Base-by-base conservation (phyloP, 1,140 invertebrate genomes). In the Lordiphosa collinella region DNA sequence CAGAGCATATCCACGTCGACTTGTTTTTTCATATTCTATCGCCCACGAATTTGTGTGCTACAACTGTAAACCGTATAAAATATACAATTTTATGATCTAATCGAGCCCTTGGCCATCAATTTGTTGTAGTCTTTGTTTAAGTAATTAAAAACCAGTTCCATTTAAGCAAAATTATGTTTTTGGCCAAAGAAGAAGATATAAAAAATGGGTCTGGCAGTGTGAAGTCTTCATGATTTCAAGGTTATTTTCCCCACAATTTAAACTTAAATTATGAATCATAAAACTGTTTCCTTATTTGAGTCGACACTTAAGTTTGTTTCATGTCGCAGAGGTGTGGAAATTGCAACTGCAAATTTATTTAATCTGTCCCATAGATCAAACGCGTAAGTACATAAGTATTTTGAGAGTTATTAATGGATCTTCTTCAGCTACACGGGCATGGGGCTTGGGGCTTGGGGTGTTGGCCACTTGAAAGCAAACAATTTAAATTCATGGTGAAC, bases 291-390 rank as follows among this genome's bases (percentile, higher is more conserved):
- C 22, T 51, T 52, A 56, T 48, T 49, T 31, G 31, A 18, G 18
- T 18, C 3, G 4, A 18, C 13, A 32, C 47, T 36, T 37, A n/a
- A 37, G 14, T 48, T 48, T 22, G 11, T 12, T 32, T 7, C 18
- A 1, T 37, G 36, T 29, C 3, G 11, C 12, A 44, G n/a, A n/a
- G n/a, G n/a, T n/a, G n/a, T n/a, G n/a, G n/a, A n/a, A 62, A 58
- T 59, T 71, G 57, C 60, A 61, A 56, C 57, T 52, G 55, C 36
- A 50, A 71, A 59, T 59, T 62, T 38, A 41, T 35, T 60, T 65
- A 40, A 67, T 67, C 31, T 37, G 25, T 31, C 18, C 14, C 35
- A 13, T 51, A 35, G 46, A 59, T 66, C 56, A 73, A 57, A 38
- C 16, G 12, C 46, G 58, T 38, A 37, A 32, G 13, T 41, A 37